Percentiles rank a stretch among this genome's conserved stretches.
These are phyloP conservation scores for Spheniscus humboldti DNA, from an alignment of 2,797 vertebrate genomes.

Conservation along the genomic window DNA sequence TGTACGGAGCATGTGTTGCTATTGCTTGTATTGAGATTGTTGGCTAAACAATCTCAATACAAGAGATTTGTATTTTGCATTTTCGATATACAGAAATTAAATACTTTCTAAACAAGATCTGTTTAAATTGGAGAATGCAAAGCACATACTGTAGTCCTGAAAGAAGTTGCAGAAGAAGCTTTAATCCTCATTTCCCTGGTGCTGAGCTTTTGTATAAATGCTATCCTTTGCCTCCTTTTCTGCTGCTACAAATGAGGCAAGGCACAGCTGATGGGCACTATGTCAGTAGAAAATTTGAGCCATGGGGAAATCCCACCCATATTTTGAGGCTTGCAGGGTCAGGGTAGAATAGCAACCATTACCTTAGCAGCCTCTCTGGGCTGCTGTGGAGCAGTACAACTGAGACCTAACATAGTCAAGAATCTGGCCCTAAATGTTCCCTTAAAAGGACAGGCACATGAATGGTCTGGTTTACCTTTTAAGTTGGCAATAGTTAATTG, in stretches of 20 bases:
- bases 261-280: background rate
- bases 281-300: background rate
- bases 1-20: background rate
- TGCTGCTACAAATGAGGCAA: background rate
- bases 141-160: background rate
- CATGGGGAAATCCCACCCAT: background rate
- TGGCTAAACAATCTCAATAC: background rate
- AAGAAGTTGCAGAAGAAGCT: background rate
- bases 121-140: background rate
- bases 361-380: background rate
- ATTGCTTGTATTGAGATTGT: background rate
- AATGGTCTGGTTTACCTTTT: conserved; percentile 22
- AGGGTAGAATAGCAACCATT: background rate
- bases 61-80: background rate
- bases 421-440: background rate
- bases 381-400: background rate
- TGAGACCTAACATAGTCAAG: background rate
- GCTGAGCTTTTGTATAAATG: background rate
- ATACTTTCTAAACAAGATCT: background rate
- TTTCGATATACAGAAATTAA: background rate
- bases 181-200: background rate
- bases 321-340: background rate
- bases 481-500: conserved; percentile 12
- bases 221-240: background rate
- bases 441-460: background rate